Base-by-base conservation (phyloP, 2,888 invertebrate genomes). In the Rhyacophila evoluta region DNA sequence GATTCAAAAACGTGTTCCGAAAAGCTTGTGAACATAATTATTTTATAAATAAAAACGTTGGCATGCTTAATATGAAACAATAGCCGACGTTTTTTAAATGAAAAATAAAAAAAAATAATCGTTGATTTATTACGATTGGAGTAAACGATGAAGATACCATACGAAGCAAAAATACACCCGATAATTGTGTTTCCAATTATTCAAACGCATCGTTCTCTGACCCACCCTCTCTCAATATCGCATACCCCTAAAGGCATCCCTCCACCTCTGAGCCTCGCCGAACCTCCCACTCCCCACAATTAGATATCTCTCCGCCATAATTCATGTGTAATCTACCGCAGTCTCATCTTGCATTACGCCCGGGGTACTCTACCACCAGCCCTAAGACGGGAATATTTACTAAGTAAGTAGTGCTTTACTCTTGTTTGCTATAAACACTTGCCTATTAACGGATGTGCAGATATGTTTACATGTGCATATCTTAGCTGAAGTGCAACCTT, bases 271-370 rank as follows among this genome's bases (percentile, higher is more conserved):
- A 84, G 84, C 85, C 83, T 67, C 55, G 55, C 72, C 77, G 75
- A 67, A 41, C 74, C 38, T 28, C 68, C 33, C 73, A 83, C 81
- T 84, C 86, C 85, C 87, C 86, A 87, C 88, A 88, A 88, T 89
- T 88, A 88, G 88, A 88, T 89, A 89, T 89, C 89, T 88, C 88
- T 87, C 87, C 86, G 87, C 87, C 86, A 88, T 89, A 89, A 89
- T 92, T 92, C 91, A 91, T 88, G 89, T 88, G 91, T 90, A 91
- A 90, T 88, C 90, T 91, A 87, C 86, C 86, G 86, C 86, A 86
- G 86, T 85, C 86, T 86, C 85, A 84, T 85, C 86, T 86, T 85
- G 86, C 86, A 78, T 79, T 81, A 75, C 81, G 82, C 82, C 83
- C 86, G 86, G 77, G 77, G 77, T 74, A 77, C 77, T 68, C 39